Conservation (phyloP, 2,113 vertebrate species). For the Solenodon paradoxus region DNA sequence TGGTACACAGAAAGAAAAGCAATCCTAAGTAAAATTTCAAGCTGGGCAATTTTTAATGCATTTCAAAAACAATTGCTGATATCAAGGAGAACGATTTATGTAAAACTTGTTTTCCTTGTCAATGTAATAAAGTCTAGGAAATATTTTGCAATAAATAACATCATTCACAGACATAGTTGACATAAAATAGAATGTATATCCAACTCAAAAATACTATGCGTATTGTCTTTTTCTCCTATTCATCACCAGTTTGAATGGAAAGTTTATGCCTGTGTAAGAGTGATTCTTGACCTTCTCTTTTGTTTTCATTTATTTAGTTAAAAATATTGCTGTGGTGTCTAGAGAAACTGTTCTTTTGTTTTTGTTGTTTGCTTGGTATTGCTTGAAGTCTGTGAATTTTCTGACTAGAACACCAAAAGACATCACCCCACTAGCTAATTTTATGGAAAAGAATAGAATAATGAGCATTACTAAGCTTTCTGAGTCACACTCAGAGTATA, state of each 20-base stretch:
- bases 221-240: not conserved
- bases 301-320: not conserved
- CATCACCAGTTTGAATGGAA: not conserved
- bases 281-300: not conserved
- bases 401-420: not conserved
- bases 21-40: not conserved
- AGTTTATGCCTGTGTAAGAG: not conserved
- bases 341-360: not conserved
- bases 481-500: not conserved
- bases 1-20: not conserved
- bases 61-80: not conserved
- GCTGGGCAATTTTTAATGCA: not conserved
- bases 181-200: not conserved
- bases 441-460: not conserved
- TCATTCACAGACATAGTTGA: not conserved
- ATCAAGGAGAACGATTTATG: not conserved
- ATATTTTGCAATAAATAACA: not conserved
- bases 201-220: not conserved
- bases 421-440: not conserved
- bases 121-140: not conserved
- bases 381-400: not conserved
- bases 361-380: not conserved
- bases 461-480: not conserved
- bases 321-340: not conserved
- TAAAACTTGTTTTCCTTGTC: not conserved